These are phyloP conservation scores for Macrophya alboannulata DNA, from an alignment of 2,888 invertebrate species.

Conservation along the genomic window DNA sequence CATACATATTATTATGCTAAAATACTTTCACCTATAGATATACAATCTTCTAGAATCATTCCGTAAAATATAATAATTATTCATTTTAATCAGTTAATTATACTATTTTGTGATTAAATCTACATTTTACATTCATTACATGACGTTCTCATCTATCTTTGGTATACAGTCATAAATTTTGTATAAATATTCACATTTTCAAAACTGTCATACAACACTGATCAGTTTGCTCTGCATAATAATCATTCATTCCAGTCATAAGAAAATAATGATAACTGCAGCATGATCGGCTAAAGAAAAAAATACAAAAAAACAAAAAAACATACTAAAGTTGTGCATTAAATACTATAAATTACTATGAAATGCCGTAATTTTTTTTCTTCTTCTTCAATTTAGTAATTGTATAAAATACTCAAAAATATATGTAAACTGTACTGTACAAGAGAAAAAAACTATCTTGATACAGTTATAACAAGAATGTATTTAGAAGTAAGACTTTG, in stretches of 20 bases:
- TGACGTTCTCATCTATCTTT: slow-evolving; percentile 78
- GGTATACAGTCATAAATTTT: slow-evolving; percentile 77
- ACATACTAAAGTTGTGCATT: slow-evolving; percentile 67
- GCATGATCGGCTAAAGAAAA: slow-evolving; percentile 57
- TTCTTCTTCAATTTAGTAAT: slow-evolving; percentile 14
- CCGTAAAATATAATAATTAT: slow-evolving; percentile 60
- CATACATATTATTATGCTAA: slow-evolving; percentile 24
- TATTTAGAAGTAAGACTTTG: slow-evolving; percentile 26
- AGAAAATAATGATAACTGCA: slow-evolving; percentile 21
- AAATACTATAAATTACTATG: slow-evolving; percentile 60
- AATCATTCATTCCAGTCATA: slow-evolving; percentile 37
- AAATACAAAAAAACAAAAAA: background rate
- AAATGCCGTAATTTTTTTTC: background rate
- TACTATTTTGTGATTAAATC: slow-evolving; percentile 52
- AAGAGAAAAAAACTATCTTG: slow-evolving; percentile 20
- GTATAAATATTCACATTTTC: slow-evolving; percentile 72
- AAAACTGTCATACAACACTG: slow-evolving; percentile 64
- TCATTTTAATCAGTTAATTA: slow-evolving; percentile 41
- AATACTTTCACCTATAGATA: slow-evolving; percentile 21
- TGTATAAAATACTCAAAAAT: slow-evolving; percentile 53
- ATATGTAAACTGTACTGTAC: slow-evolving; percentile 34
- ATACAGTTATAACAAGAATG: slow-evolving; percentile 34
- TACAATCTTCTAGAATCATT: slow-evolving; percentile 56
- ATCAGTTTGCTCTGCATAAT: slow-evolving; percentile 58
- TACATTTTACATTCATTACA: slow-evolving; percentile 72